These are phyloP conservation scores for Papilio protenor DNA, from an alignment of 2,888 invertebrate genomes.

Conservation along the genomic window DNA sequence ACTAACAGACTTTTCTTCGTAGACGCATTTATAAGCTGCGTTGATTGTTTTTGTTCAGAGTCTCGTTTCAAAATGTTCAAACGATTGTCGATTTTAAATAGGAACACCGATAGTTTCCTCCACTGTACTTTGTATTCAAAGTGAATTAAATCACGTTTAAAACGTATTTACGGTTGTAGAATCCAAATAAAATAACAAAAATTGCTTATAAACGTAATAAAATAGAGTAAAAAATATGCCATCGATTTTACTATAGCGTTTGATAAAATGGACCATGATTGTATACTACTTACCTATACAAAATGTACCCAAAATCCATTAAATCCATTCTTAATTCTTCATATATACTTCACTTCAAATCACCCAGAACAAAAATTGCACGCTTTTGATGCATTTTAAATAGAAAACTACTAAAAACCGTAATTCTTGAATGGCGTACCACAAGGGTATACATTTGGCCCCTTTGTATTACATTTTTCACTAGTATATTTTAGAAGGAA, in stretches of 20 bases:
- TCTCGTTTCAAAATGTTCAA: too few relatives aligned
- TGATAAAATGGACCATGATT: neutral
- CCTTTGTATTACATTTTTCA: neutral
- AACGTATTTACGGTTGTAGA: too few relatives aligned
- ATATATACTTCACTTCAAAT: neutral
- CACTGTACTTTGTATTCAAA: too few relatives aligned
- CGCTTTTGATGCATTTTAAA: neutral
- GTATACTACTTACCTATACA: neutral
- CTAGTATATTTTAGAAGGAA: too few relatives aligned
- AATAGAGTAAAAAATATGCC: neutral
- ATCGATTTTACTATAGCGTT: neutral
- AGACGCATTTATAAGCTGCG: too few relatives aligned
- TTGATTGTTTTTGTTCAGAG: too few relatives aligned
- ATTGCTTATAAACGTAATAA: neutral
- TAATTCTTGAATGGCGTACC: neutral
- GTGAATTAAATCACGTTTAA: too few relatives aligned
- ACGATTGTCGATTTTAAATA: too few relatives aligned
- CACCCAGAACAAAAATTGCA: neutral
- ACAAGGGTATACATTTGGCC: neutral
- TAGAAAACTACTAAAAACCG: neutral
- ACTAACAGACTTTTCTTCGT: too few relatives aligned
- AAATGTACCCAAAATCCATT: neutral
- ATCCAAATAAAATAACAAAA: too few relatives aligned
- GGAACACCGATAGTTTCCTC: too few relatives aligned
- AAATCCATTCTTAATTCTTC: slow-evolving; percentile 4